phyloP scores from a whole-genome alignment of 2,888 invertebrate species.

The Phyllotreta striolata region DNA sequence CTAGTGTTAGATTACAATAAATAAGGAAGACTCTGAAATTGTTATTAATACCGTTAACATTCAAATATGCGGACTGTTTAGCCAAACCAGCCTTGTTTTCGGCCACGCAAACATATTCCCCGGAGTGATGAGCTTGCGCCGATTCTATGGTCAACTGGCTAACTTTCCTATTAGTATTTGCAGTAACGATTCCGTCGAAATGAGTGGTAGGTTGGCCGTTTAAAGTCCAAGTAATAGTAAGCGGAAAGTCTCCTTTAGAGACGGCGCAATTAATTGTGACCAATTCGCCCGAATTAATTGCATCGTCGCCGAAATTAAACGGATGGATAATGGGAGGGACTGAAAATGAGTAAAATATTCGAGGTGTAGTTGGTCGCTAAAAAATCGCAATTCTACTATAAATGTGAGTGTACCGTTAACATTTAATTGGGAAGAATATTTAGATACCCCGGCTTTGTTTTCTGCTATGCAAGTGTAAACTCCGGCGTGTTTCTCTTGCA shows the following conservation, averaged over 20 bases:
- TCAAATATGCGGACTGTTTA: constrained; percentile 69
- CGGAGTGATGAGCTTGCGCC: constrained; percentile 71
- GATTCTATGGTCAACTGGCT: constrained; percentile 70
- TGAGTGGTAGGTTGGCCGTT: constrained; percentile 60
- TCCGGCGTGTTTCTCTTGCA: constrained; percentile 76
- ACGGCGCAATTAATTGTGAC: constrained; percentile 74
- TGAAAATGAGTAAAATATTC: constrained; percentile 20
- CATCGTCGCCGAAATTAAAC: constrained; percentile 66
- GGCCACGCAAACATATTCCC: constrained; percentile 80
- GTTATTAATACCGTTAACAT: constrained; percentile 69
- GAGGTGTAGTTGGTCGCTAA: neutral
- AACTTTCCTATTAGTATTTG: constrained; percentile 62
- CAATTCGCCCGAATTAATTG: constrained; percentile 74
- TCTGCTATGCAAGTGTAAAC: constrained; percentile 78
- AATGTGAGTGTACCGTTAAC: constrained; percentile 68
- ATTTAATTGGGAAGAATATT: constrained; percentile 69
- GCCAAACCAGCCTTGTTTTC: constrained; percentile 73
- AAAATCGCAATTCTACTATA: constrained; percentile 10
- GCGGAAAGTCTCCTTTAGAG: constrained; percentile 75
- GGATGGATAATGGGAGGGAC: constrained; percentile 63
- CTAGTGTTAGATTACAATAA: too few relatives aligned
- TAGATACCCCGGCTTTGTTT: constrained; percentile 69
- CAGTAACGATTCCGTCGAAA: constrained; percentile 56
- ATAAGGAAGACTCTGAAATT: constrained; percentile 65
- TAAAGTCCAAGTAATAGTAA: constrained; percentile 71